These are phyloP conservation scores for Hydrophis major DNA, from an alignment of 2,797 vertebrate species.

Conservation along the genomic window DNA sequence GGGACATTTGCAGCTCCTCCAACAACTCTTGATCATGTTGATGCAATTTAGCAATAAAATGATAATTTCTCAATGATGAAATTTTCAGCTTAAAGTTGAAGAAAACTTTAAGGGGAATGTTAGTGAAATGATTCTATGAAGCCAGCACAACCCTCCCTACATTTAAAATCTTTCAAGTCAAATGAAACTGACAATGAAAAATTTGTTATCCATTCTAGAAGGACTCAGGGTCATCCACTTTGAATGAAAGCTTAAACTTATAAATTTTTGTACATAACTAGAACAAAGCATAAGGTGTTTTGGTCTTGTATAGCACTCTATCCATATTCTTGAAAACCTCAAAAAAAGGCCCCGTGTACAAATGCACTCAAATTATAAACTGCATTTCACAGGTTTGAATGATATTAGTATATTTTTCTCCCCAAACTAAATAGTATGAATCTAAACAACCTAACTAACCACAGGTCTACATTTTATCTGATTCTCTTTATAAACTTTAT, in stretches of 20 bases:
- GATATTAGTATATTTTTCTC: slow-evolving; percentile 28
- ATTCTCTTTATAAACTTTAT: slow-evolving; percentile 20
- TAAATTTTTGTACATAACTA: background rate
- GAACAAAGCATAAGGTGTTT: slow-evolving; percentile 24
- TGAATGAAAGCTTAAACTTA: background rate
- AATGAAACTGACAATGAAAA: background rate
- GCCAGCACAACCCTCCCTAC: background rate
- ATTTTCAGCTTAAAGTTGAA: background rate
- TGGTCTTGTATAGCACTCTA: slow-evolving; percentile 4
- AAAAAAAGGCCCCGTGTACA: slow-evolving; percentile 38
- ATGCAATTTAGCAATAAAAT: background rate
- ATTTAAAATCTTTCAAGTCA: background rate
- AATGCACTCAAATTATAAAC: slow-evolving; percentile 24
- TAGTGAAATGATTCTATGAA: background rate
- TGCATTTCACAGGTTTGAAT: slow-evolving; percentile 32
- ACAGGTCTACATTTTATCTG: slow-evolving; percentile 30
- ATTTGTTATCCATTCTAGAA: background rate
- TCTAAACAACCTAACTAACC: slow-evolving; percentile 40
- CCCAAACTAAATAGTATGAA: slow-evolving; percentile 23
- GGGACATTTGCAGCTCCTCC: background rate
- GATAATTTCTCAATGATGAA: background rate
- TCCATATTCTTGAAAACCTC: slow-evolving; percentile 60
- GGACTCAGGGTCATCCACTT: background rate
- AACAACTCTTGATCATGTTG: background rate
- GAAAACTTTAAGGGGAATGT: background rate